Evolutionary conservation across 2,113 vertebrate species (phyloP), one percentile per base, ranked within the genome.

Genomic region (Paralichthys olivaceus): DNA sequence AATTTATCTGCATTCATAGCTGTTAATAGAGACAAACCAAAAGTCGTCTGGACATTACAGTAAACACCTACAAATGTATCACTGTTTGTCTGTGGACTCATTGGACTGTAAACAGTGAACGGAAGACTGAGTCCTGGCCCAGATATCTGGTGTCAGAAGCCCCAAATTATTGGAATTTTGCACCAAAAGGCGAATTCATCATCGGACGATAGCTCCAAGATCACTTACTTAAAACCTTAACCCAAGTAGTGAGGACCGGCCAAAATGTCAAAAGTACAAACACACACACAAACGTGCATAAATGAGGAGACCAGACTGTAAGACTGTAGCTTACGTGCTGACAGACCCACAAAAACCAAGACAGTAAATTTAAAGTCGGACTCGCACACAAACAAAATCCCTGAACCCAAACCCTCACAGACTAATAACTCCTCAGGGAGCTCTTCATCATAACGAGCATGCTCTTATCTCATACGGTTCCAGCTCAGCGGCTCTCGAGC

Each of bases 391-490:
- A 67, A 87, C 67, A 75, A 84, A 62, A 22, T 23, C 34, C 49
- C 49, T 7, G 58, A 66, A 67, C 12, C 32, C 12, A 28, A 72
- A 25, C 60, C 68, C 80, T 75, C 57, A 3, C 13, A 62, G 80
- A 54, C 72, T 72, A 79, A 88, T 84, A 87, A 82, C 70, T 83
- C 86, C 53, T 69, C 78, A 17, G 90, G 84, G 86, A 87, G 80
- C 79, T 83, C 84, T 83, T 83, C 87, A 89, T 87, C 80, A 79
- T 55, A 83, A 55, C 43, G 47, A 84, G 43, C 26, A 6, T 3
- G 73, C 68, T 77, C 81, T 90, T 77, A 88, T 84, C 74, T 22
- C 71, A 73, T 81, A 61, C 83, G 84, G 86, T 86, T 89, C 86
- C 86, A 76, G 69, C 88, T 79, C 83, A 74, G 69, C 74, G 76